Evolutionary conservation across 2,797 vertebrate genomes (phyloP).

Genomic region (Gymnodraco acuticeps): DNA sequence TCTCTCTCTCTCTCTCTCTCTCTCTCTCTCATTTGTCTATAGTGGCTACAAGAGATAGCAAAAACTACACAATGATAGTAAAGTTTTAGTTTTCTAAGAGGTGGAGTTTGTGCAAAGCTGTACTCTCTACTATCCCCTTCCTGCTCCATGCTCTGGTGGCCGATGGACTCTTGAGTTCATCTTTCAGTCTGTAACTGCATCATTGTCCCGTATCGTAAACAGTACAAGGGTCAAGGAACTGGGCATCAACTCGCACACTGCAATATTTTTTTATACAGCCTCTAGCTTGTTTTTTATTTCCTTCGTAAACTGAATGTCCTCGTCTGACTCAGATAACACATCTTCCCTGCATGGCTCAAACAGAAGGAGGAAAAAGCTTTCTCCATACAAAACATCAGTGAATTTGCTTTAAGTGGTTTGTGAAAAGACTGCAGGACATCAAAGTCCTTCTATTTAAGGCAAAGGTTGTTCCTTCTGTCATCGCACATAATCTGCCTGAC

Average conservation of each 20-base stretch:
- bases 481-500: constrained; percentile 1
- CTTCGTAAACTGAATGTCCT: constrained; percentile 23
- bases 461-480: constrained; percentile 6
- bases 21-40: too few species aligned
- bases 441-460: constrained; percentile 17
- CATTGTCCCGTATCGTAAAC: constrained; percentile 5
- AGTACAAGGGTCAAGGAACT: constrained; percentile 14
- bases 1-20: too few species aligned
- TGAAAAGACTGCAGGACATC: constrained; percentile 28
- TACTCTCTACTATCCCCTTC: background rate
- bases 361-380: constrained; percentile 1
- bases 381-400: constrained; percentile 15
- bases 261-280: constrained; percentile 22
- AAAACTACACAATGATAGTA: background rate
- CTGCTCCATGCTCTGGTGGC: background rate
- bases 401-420: constrained; percentile 8
- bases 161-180: constrained; percentile 5
- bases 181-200: constrained; percentile 1
- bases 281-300: constrained; percentile 38
- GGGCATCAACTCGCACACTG: background rate
- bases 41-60: background rate
- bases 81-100: background rate
- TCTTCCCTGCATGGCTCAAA: constrained; percentile 15
- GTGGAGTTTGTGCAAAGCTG: background rate
- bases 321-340: constrained; percentile 19